phyloP scores from a whole-genome alignment of 2,797 vertebrate species.

The Clarias pachynema region DNA sequence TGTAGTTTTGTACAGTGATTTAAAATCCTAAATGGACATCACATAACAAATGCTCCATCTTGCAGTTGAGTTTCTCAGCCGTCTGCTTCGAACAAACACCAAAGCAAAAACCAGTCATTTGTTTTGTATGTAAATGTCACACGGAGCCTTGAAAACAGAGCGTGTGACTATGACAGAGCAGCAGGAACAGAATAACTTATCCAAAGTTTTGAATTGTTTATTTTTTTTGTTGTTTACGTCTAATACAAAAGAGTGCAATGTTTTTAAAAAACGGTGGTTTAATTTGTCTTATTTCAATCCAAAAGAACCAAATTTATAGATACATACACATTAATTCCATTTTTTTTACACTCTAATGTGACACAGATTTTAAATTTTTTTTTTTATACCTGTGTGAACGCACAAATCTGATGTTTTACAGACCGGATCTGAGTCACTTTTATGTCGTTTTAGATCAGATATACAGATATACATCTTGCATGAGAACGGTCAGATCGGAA shows the following conservation, averaged over 20 bases:
- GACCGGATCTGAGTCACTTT: too few species aligned
- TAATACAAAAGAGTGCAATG: background rate
- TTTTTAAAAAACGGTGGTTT: background rate
- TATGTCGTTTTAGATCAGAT: too few species aligned
- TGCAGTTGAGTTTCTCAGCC: background rate
- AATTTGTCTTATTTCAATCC: background rate
- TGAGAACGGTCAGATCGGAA: too few species aligned
- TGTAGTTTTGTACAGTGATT: too few species aligned
- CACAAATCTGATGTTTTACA: too few species aligned
- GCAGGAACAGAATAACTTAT: background rate
- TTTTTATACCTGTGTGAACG: too few species aligned
- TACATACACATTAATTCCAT: background rate
- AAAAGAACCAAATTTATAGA: background rate
- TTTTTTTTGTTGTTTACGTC: background rate
- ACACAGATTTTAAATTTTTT: too few species aligned
- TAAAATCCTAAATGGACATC: background rate
- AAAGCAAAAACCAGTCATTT: slow-evolving; percentile 6
- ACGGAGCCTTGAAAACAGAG: background rate
- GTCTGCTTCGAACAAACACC: background rate
- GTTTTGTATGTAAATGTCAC: slow-evolving; percentile 22
- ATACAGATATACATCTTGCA: too few species aligned
- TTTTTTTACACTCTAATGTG: too few species aligned
- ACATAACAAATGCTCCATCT: background rate
- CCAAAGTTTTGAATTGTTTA: background rate
- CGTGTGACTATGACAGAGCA: background rate